A percentile compares a stretch with the other conserved stretches of the same genome.
phyloP scores from a whole-genome alignment of 2,888 invertebrate genomes.

The Falcaria lacertinaria region DNA sequence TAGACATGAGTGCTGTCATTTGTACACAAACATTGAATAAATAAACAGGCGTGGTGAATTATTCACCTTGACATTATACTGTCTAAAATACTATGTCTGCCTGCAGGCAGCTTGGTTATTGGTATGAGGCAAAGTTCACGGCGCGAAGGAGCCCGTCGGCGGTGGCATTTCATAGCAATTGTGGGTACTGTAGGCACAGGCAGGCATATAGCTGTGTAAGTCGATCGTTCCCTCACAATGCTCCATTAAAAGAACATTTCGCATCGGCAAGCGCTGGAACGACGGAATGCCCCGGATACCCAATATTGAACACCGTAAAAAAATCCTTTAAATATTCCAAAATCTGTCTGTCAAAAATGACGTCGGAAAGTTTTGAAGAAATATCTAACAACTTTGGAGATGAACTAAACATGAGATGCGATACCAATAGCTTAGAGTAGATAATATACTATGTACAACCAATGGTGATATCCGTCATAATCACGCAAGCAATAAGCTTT shows the following conservation, averaged over 20 bases:
- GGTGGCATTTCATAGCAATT: constrained; percentile 32
- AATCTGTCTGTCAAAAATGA: too few species aligned
- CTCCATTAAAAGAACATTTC: constrained; percentile 32
- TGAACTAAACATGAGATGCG: too few species aligned
- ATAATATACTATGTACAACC: too few species aligned
- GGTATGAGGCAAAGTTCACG: constrained; percentile 30
- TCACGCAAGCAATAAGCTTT: too few species aligned
- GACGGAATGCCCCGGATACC: constrained; percentile 7
- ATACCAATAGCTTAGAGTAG: too few species aligned
- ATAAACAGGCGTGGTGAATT: background rate
- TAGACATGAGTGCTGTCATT: too few species aligned
- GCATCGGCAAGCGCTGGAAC: constrained; percentile 16
- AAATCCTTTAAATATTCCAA: too few species aligned
- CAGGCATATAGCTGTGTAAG: background rate
- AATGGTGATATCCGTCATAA: too few species aligned
- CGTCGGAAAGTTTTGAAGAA: too few species aligned
- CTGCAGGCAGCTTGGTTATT: constrained; percentile 16
- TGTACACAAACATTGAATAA: background rate
- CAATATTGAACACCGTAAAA: background rate
- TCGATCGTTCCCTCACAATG: constrained; percentile 13
- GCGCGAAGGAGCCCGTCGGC: too few species aligned
- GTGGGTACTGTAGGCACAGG: constrained; percentile 6
- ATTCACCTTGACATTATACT: constrained; percentile 32
- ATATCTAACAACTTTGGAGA: too few species aligned
- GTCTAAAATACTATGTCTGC: constrained; percentile 7